A percentile compares a stretch with the other conserved stretches of the same genome.
These are phyloP conservation scores for Nesogale talazaci DNA, from an alignment of 2,113 vertebrate species.

Conservation along the genomic window DNA sequence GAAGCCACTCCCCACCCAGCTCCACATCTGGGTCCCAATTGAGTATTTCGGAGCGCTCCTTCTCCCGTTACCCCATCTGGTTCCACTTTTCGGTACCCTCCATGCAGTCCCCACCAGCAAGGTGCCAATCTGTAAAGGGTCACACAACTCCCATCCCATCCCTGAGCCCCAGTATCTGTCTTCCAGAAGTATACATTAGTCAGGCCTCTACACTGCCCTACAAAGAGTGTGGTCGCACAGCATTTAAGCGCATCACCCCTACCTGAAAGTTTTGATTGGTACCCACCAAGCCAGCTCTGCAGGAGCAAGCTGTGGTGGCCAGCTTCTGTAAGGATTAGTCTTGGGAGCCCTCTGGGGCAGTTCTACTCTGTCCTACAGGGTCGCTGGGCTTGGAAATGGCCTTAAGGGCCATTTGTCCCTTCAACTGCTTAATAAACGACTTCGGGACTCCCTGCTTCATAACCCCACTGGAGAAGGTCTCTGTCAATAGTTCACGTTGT, in stretches of 20 bases:
- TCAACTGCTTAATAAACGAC: slow-evolving; percentile 74
- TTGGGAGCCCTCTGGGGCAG: background rate
- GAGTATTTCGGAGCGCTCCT: background rate
- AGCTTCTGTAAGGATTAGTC: background rate
- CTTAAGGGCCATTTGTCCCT: background rate
- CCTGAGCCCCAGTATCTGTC: slow-evolving; percentile 8
- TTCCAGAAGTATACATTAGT: slow-evolving; percentile 70
- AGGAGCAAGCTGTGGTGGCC: too few relatives aligned
- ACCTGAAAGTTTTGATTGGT: too few relatives aligned
- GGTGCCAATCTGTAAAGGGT: slow-evolving; percentile 42
- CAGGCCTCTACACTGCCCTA: slow-evolving; percentile 57
- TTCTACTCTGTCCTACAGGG: background rate
- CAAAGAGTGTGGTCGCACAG: too few relatives aligned
- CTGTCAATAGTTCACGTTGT: slow-evolving; percentile 59
- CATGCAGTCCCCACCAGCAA: slow-evolving; percentile 30
- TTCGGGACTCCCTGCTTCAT: slow-evolving; percentile 71
- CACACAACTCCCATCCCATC: slow-evolving; percentile 22
- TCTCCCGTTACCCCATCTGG: background rate
- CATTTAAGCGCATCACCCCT: too few relatives aligned
- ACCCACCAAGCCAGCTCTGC: too few relatives aligned
- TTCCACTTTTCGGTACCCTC: slow-evolving; percentile 19
- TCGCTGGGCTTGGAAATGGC: background rate
- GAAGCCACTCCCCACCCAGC: background rate
- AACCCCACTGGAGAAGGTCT: slow-evolving; percentile 35
- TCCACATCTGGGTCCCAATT: background rate